A percentile compares a stretch with the other conserved stretches of the same genome.
Conservation (phyloP, 2,797 vertebrate species). For the Perodicticus potto region DNA sequence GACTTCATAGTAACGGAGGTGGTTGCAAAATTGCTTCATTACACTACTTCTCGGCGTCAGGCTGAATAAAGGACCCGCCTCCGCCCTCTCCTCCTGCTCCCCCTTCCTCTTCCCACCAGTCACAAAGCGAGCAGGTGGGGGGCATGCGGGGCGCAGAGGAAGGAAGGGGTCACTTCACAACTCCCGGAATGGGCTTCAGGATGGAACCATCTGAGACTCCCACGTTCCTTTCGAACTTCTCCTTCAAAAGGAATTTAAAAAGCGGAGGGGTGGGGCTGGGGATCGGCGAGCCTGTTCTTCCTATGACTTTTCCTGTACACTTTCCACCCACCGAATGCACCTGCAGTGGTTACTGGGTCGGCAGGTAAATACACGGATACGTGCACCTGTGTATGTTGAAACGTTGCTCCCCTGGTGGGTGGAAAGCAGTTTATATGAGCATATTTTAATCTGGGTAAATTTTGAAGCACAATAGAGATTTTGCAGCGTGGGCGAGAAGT, state of each 20-base stretch:
- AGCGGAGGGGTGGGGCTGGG: neutral
- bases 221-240: conserved; percentile 75
- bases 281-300: conserved; percentile 33
- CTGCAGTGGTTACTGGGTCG: conserved; percentile 73
- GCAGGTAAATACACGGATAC: neutral
- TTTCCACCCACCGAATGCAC: conserved; percentile 32
- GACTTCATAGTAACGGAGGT: conserved; percentile 66
- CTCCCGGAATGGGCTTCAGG: conserved; percentile 63
- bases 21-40: conserved; percentile 69
- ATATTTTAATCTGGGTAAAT: conserved; percentile 68
- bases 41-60: conserved; percentile 69
- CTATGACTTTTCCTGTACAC: conserved; percentile 49
- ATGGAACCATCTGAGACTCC: conserved; percentile 77
- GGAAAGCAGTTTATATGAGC: conserved; percentile 17
- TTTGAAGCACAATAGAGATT: conserved; percentile 82
- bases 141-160: neutral
- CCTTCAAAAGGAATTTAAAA: conserved; percentile 34
- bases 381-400: neutral
- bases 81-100: conserved; percentile 50
- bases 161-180: conserved; percentile 78
- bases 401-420: neutral
- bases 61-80: conserved; percentile 68
- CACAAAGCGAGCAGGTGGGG: conserved; percentile 62
- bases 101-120: conserved; percentile 48
- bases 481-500: conserved; percentile 77